Conservation (phyloP, 2,797 vertebrate species). For the Centropyge bicolor region DNA sequence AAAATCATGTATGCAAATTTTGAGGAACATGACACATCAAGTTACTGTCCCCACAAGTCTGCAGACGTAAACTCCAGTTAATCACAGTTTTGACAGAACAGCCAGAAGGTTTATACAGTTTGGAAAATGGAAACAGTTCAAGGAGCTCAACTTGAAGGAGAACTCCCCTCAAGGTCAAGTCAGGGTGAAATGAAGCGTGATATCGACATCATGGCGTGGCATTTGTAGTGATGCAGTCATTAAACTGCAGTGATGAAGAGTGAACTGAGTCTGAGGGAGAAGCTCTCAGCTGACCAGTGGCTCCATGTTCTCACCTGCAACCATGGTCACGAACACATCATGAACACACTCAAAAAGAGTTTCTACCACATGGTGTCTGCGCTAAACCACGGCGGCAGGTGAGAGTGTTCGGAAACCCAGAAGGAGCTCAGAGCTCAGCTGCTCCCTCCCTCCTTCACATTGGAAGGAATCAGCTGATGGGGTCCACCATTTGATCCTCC, state of each 20-base stretch:
- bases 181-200: background rate
- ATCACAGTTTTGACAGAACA: background rate
- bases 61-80: background rate
- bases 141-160: no score
- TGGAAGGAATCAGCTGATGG: background rate
- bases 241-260: no score
- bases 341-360: no score
- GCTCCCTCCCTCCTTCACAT: background rate
- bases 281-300: background rate
- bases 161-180: background rate
- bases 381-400: background rate
- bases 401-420: no score
- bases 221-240: background rate
- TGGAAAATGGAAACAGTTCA: background rate
- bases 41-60: background rate
- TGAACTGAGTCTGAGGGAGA: background rate
- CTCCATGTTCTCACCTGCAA: background rate
- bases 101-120: background rate
- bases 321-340: background rate
- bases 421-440: background rate
- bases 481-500: background rate
- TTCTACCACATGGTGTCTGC: background rate
- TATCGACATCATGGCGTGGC: background rate
- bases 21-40: background rate
- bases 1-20: background rate